A percentile compares a stretch with the other conserved stretches of the same genome.
Evolutionary conservation across 2,888 invertebrate species (phyloP).

Genomic region (Clistopyga incitator): DNA sequence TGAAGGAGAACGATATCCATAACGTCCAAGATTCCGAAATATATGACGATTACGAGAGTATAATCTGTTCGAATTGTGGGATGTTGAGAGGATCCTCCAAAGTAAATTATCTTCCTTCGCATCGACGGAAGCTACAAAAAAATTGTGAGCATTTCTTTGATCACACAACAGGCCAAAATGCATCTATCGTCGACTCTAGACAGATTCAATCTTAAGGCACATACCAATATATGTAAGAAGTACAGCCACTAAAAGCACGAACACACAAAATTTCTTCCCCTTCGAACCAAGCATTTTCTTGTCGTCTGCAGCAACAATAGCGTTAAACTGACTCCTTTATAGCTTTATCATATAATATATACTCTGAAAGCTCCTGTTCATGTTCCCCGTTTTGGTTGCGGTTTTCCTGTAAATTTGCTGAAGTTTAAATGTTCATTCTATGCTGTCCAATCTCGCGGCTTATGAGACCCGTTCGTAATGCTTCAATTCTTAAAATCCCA

Average conservation of each 20-base stretch:
- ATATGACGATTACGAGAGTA: too few relatives aligned
- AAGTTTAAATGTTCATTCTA: too few relatives aligned
- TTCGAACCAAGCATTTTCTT: not conserved
- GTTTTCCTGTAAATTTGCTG: too few relatives aligned
- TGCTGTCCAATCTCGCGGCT: too few relatives aligned
- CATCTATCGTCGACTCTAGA: not conserved
- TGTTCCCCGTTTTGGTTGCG: too few relatives aligned
- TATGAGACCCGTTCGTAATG: too few relatives aligned
- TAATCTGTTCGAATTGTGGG: not conserved
- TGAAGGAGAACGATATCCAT: not conserved
- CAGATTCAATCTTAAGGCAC: not conserved
- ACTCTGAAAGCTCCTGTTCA: not conserved
- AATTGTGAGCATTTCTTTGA: not conserved
- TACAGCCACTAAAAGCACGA: slow-evolving; percentile 17
- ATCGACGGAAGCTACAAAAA: slow-evolving; percentile 6
- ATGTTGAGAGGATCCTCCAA: too few relatives aligned
- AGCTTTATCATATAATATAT: not conserved
- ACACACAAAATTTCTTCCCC: slow-evolving; percentile 36
- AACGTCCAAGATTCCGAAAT: too few relatives aligned
- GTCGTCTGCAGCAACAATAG: not conserved
- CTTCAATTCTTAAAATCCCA: too few relatives aligned
- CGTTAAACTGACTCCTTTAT: not conserved
- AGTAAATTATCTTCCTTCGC: not conserved
- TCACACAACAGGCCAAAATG: not conserved
- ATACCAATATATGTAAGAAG: slow-evolving; percentile 22